These are phyloP conservation scores for Galendromus occidentalis DNA, from an alignment of 1,140 invertebrate species.

Conservation along the genomic window DNA sequence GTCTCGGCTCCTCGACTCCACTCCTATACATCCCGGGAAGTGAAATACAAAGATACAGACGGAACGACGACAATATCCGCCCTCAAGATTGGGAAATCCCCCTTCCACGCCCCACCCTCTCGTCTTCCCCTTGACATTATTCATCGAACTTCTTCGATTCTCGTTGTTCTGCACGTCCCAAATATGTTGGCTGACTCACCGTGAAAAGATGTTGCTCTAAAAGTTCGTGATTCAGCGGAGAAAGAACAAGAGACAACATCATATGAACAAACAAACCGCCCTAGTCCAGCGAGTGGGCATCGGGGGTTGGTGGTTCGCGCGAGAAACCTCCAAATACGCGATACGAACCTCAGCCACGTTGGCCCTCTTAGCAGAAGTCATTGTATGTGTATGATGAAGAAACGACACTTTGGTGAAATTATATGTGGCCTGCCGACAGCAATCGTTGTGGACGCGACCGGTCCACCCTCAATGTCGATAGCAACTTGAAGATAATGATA, in stretches of 20 bases:
- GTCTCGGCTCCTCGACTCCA: no score
- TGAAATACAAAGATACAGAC: no score
- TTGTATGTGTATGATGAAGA: conserved; percentile 11
- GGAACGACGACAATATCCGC: no score
- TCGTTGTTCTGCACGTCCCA: background rate
- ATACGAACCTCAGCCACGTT: background rate
- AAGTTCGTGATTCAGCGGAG: background rate
- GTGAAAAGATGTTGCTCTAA: background rate
- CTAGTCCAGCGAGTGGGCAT: background rate
- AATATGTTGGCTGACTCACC: background rate
- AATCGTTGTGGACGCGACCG: no score
- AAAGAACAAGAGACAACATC: background rate
- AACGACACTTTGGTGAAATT: background rate
- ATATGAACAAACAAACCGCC: background rate
- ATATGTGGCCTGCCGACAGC: background rate
- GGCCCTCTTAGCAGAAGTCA: conserved; percentile 5
- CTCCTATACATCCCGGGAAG: no score
- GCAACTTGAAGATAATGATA: background rate
- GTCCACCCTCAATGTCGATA: no score
- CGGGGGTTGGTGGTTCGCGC: background rate
- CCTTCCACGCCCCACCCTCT: no score
- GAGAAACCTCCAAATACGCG: background rate
- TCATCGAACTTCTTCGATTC: no score
- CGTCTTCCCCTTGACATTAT: no score
- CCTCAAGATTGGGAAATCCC: no score